phyloP scores from a whole-genome alignment of 2,797 vertebrate species.

The Borostomias antarcticus region DNA sequence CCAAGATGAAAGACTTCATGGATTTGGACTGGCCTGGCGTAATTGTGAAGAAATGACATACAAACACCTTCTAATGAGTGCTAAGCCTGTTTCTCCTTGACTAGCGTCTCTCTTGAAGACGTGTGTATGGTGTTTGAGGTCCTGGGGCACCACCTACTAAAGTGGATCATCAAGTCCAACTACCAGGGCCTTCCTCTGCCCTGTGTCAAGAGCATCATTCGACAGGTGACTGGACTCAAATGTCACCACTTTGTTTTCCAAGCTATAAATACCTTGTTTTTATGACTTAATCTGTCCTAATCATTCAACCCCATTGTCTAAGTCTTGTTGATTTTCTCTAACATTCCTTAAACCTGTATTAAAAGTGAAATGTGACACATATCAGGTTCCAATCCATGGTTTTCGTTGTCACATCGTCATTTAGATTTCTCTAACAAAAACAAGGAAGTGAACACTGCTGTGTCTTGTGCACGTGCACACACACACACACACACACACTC shows the following conservation, averaged over 20 bases:
- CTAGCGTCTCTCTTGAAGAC: conserved; percentile 73
- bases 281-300: neutral
- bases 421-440: too few relatives aligned
- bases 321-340: too few relatives aligned
- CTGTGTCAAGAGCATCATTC: conserved; percentile 96
- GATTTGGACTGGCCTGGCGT: neutral
- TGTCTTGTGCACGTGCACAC: too few relatives aligned
- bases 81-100: conserved; percentile 73
- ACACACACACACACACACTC: too few relatives aligned
- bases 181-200: conserved; percentile 95
- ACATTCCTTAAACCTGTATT: too few relatives aligned
- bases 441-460: too few relatives aligned
- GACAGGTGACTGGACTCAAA: conserved; percentile 78
- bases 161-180: conserved; percentile 99
- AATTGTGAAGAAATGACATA: neutral
- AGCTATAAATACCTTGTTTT: neutral
- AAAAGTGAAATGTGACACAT: neutral
- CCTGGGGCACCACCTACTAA: conserved; percentile 95
- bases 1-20: neutral
- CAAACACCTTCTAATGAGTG: neutral
- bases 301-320: too few relatives aligned
- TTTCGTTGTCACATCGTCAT: too few relatives aligned
- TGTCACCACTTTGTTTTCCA: neutral
- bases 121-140: conserved; percentile 99
- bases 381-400: too few relatives aligned